Conservation (phyloP, 2,113 vertebrate genomes). For the Geococcyx californianus region DNA sequence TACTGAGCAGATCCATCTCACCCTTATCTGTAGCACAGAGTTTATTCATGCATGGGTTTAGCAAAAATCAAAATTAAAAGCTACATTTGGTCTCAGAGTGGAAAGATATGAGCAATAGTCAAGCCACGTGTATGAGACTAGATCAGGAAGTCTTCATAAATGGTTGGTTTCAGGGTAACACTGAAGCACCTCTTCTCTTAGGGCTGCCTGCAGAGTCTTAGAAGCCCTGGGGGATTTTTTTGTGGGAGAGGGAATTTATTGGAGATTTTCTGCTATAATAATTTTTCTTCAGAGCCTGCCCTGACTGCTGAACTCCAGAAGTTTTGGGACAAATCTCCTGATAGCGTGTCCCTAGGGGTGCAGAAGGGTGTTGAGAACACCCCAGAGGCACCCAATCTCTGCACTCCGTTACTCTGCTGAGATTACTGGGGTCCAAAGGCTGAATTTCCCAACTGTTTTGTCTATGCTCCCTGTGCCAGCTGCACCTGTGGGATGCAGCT, state of each 20-base stretch:
- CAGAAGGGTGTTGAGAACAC: background rate
- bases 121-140: background rate
- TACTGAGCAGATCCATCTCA: background rate
- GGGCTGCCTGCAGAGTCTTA: background rate
- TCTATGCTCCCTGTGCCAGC: background rate
- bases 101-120: background rate
- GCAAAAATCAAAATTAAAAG: background rate
- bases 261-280: background rate
- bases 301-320: background rate
- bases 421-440: background rate
- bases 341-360: background rate
- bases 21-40: background rate
- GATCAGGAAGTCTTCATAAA: background rate
- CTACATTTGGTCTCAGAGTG: background rate
- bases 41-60: background rate
- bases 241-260: background rate
- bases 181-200: background rate
- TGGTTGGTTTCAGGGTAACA: background rate
- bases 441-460: background rate
- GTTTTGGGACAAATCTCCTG: background rate
- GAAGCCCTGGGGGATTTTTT: background rate
- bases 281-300: background rate
- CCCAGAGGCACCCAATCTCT: rapidly evolving
- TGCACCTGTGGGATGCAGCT: background rate
- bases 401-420: background rate